Conservation (phyloP, 2,113 vertebrate species). For the Odocoileus virginianus region DNA sequence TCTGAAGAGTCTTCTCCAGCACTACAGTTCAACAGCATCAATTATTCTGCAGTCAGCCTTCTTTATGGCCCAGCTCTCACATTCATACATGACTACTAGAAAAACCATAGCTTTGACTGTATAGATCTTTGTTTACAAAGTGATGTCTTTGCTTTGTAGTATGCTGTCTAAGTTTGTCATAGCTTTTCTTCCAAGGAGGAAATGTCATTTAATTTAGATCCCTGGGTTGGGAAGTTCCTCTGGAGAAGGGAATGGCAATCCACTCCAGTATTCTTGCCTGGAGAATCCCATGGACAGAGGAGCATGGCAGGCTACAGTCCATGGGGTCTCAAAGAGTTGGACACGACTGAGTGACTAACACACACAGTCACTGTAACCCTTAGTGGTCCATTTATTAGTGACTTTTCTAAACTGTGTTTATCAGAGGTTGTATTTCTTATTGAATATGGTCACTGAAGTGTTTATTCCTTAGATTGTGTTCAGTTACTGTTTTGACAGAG, state of each 20-base stretch:
- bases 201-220: not conserved
- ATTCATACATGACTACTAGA: not conserved
- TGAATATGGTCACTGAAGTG: not conserved
- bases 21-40: not conserved
- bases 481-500: not conserved
- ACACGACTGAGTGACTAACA: not conserved
- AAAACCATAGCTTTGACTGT: not conserved
- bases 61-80: not conserved
- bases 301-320: accelerated
- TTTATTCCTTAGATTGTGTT: not conserved
- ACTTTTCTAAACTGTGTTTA: not conserved
- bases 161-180: not conserved
- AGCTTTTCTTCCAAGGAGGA: not conserved
- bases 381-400: not conserved
- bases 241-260: not conserved
- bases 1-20: not conserved
- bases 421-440: not conserved
- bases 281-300: not conserved
- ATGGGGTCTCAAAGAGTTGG: not conserved
- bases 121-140: not conserved
- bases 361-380: not conserved
- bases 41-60: not conserved
- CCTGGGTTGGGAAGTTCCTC: not conserved
- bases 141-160: not conserved
- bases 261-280: not conserved